Conservation (phyloP, 2,888 invertebrate species). For the Thumatha senex region DNA sequence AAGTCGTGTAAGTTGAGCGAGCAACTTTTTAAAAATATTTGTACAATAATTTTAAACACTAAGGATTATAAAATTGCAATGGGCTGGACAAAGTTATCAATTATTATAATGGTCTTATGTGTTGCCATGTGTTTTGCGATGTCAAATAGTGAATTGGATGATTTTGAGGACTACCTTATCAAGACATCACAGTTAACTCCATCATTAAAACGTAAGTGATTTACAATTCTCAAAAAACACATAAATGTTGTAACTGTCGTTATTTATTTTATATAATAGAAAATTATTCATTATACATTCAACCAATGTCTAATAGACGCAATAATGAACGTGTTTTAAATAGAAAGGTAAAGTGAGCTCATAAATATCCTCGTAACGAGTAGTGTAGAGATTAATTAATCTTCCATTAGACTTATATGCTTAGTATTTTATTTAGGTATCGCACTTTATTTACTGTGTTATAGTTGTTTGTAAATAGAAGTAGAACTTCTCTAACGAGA, state of each 20-base stretch:
- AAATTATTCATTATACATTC: no score
- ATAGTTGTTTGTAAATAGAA: no score
- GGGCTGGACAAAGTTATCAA: slow-evolving; percentile 52
- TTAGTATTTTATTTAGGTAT: no score
- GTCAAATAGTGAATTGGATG: slow-evolving; percentile 65
- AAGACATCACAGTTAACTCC: slow-evolving; percentile 72
- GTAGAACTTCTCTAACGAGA: no score
- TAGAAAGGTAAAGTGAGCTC: no score
- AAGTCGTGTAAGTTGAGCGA: slow-evolving; percentile 39
- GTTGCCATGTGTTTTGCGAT: slow-evolving; percentile 62
- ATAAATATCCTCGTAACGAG: no score
- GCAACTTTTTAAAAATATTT: neutral
- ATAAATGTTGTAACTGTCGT: neutral
- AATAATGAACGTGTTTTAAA: no score
- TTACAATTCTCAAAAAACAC: neutral
- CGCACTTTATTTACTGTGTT: no score
- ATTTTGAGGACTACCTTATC: slow-evolving; percentile 68
- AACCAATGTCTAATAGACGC: no score
- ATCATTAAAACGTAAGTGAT: slow-evolving; percentile 71
- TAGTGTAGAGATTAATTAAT: no score
- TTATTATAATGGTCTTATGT: slow-evolving; percentile 55
- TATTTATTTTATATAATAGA: neutral
- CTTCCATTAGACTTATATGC: no score
- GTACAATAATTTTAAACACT: slow-evolving; percentile 1
- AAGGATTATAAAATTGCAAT: slow-evolving; percentile 41